Base-by-base conservation (phyloP, 2,797 vertebrate species). In the Liparis tanakae region DNA sequence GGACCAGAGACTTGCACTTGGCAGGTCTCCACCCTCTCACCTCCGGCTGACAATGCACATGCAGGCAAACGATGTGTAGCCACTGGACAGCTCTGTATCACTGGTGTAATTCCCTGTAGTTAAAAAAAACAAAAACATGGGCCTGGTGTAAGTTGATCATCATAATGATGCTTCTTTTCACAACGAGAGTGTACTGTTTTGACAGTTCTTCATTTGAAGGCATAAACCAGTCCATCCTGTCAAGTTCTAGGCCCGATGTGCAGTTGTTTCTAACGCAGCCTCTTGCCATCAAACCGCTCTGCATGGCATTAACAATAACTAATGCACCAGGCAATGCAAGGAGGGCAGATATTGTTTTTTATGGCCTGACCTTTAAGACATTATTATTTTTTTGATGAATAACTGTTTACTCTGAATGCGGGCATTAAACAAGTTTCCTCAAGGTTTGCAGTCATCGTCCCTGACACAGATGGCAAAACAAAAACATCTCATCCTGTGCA, bases 321-420 rank as follows among this genome's bases (percentile, higher is more conserved):
- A 89, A 92, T 93, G 92, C 82, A 78, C 78, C 61, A 79, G 85
- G 87, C 89, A 79, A 83, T 62, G 83, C 88, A 90, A 92, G 91
- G 91, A 93, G 90, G 91, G 88, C 90, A 90, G 92, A 95, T 95
- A 94, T 95, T 95, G 94, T 94, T 91, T 93, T 94, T 95, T 94
- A 95, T 93, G 90, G 91, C 91, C 89, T 95, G 94, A 95, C 94
- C 94, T 95, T 95, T 95, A 91, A 95, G 84, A 82, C 93, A 86
- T 94, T 95, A 94, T 92, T 93, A 90, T 92, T 93, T 91, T 91
- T 94, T 92, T 95, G 94, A 95, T 94, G 91, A 94, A 95, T 93
- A 93, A 93, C 92, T 92, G 90, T 87, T 92, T 90, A 87, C 91
- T 83, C 87, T 71, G 83, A 93, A 92, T 90, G 91, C 89, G 61